These are phyloP conservation scores for Allophyes oxyacanthae DNA, from an alignment of 2,888 invertebrate species.

Conservation along the genomic window DNA sequence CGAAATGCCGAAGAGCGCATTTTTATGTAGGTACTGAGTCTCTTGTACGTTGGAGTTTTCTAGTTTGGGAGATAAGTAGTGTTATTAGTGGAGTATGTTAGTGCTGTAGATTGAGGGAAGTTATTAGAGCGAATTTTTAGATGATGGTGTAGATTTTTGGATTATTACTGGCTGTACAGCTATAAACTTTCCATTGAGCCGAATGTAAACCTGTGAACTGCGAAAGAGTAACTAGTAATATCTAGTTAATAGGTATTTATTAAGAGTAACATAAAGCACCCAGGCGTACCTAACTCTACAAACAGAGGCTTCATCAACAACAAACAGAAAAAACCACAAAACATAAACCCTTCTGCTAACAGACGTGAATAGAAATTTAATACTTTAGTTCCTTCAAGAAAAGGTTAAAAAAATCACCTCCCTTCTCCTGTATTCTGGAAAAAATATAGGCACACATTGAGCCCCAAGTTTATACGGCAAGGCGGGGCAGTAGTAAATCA, in stretches of 20 bases:
- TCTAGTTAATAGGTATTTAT: too few relatives aligned
- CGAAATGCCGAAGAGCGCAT: constrained; percentile 65
- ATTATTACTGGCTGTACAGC: too few relatives aligned
- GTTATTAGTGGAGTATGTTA: constrained; percentile 6
- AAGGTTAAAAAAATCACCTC: constrained; percentile 55
- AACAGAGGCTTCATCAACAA: too few relatives aligned
- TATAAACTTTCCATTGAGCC: too few relatives aligned
- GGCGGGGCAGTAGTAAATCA: constrained; percentile 83
- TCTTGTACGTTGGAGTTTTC: constrained; percentile 34
- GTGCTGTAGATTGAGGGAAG: too few relatives aligned
- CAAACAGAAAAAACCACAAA: constrained; percentile 7
- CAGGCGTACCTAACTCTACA: too few relatives aligned
- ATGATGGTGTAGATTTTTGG: too few relatives aligned
- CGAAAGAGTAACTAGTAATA: too few relatives aligned
- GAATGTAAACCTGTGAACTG: too few relatives aligned
- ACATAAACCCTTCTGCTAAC: constrained; percentile 45
- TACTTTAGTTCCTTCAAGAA: constrained; percentile 50
- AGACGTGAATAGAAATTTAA: constrained; percentile 58
- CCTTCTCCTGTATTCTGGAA: constrained; percentile 59
- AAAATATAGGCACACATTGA: constrained; percentile 69
- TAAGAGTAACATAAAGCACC: too few relatives aligned
- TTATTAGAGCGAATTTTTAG: too few relatives aligned
- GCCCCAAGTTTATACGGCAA: constrained; percentile 69
- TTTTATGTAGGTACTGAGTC: constrained; percentile 47
- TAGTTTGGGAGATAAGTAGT: constrained; percentile 15